phyloP scores from a whole-genome alignment of 1,140 invertebrate species.

The Ridgeia piscesae region DNA sequence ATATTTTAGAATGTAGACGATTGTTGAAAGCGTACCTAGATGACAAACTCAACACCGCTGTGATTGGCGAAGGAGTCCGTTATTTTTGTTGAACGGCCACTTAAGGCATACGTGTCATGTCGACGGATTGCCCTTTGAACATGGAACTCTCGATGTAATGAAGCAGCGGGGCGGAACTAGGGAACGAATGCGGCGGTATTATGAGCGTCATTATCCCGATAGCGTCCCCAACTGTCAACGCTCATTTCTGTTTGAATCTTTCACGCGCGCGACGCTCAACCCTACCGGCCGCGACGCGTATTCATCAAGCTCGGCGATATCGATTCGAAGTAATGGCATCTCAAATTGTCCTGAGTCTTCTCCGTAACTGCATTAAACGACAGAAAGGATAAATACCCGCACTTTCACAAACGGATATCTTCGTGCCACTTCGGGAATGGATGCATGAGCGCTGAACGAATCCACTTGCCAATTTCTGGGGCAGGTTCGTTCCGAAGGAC shows the following conservation, averaged over 20 bases:
- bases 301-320: background rate
- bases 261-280: background rate
- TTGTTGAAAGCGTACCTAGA: too few relatives aligned
- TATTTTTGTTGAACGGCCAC: too few relatives aligned
- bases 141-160: background rate
- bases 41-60: too few relatives aligned
- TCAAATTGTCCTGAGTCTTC: background rate
- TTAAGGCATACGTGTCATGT: too few relatives aligned
- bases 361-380: background rate
- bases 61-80: too few relatives aligned
- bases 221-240: background rate
- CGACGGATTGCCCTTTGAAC: too few relatives aligned
- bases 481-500: background rate
- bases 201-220: background rate
- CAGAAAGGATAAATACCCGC: background rate
- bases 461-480: background rate
- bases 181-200: background rate
- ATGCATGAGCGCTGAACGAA: background rate
- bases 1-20: too few relatives aligned
- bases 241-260: background rate
- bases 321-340: background rate
- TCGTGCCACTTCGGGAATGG: background rate
- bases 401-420: background rate
- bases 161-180: background rate
- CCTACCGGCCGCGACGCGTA: background rate